Percentiles rank a stretch among this genome's conserved stretches.
Conservation (phyloP, 2,888 invertebrate species). For the Malthinus flaveolus region DNA sequence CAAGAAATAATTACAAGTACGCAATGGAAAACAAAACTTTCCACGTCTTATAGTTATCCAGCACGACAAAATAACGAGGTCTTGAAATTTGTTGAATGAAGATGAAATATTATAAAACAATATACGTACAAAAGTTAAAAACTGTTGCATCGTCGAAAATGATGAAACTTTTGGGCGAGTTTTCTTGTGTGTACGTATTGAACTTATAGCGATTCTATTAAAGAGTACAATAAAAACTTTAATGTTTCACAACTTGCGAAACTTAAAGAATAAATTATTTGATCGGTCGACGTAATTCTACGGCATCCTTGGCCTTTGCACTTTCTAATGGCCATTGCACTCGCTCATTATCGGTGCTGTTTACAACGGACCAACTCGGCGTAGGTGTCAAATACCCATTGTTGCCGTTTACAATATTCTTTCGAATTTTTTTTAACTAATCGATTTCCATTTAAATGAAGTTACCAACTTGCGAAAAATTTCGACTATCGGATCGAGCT, state of each 20-base stretch:
- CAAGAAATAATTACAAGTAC: no score
- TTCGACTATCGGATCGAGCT: no score
- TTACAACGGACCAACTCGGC: constrained; percentile 18
- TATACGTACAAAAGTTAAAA: constrained; percentile 26
- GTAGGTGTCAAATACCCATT: constrained; percentile 25
- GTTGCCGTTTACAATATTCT: constrained; percentile 19
- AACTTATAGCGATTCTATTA: constrained; percentile 30
- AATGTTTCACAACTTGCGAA: constrained; percentile 32
- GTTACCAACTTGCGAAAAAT: not conserved
- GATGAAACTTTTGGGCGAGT: constrained; percentile 31
- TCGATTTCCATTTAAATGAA: constrained; percentile 2
- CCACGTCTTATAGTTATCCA: no score
- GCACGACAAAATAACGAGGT: constrained; percentile 8
- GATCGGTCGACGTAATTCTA: constrained; percentile 26
- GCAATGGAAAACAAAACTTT: no score
- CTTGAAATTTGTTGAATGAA: constrained; percentile 5
- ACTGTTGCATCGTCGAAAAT: constrained; percentile 29
- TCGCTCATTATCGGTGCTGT: constrained; percentile 31
- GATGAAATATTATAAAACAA: constrained; percentile 16
- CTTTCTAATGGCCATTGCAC: constrained; percentile 47
- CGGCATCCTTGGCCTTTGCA: constrained; percentile 46
- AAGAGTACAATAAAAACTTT: constrained; percentile 15
- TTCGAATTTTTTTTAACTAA: constrained; percentile 14
- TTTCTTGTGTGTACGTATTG: constrained; percentile 19
- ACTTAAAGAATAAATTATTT: constrained; percentile 26